Conservation (phyloP, 2,888 invertebrate species). For the Panopea generosa region DNA sequence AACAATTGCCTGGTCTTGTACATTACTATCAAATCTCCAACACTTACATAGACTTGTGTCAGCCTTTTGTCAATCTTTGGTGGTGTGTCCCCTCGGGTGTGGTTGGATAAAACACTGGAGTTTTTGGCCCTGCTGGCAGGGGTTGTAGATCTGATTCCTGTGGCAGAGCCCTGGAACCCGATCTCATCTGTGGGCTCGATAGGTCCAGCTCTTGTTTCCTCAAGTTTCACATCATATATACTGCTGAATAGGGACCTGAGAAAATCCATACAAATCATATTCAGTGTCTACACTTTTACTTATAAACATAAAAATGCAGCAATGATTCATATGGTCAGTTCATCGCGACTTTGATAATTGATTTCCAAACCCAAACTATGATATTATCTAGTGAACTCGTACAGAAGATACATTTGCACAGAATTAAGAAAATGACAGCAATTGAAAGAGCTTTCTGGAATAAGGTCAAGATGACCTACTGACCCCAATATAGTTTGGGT, state of each 20-base stretch:
- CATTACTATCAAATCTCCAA: background rate
- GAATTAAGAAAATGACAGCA: too few relatives aligned
- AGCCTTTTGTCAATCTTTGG: conserved; percentile 83
- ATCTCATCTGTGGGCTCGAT: conserved; percentile 70
- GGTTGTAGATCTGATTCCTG: conserved; percentile 56
- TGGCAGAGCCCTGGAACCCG: conserved; percentile 58
- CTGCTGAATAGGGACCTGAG: conserved; percentile 81
- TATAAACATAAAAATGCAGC: too few relatives aligned
- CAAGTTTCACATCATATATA: conserved; percentile 81
- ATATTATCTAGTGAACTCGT: too few relatives aligned
- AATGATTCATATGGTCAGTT: too few relatives aligned
- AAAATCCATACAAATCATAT: conserved; percentile 10
- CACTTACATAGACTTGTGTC: conserved; percentile 81
- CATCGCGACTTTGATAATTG: too few relatives aligned
- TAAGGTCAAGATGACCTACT: too few relatives aligned
- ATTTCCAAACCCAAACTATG: too few relatives aligned
- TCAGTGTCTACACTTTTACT: too few relatives aligned
- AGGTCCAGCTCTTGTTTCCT: conserved; percentile 70
- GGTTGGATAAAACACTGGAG: conserved; percentile 64
- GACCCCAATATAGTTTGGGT: too few relatives aligned
- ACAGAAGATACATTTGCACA: too few relatives aligned
- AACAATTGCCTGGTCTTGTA: too few relatives aligned
- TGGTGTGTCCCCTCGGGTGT: conserved; percentile 70
- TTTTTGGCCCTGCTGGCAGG: conserved; percentile 63
- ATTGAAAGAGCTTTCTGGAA: too few relatives aligned